Evolutionary conservation across 2,888 invertebrate species (phyloP), one percentile per base, ranked within the genome.

Genomic region (Lasioglossum morio): DNA sequence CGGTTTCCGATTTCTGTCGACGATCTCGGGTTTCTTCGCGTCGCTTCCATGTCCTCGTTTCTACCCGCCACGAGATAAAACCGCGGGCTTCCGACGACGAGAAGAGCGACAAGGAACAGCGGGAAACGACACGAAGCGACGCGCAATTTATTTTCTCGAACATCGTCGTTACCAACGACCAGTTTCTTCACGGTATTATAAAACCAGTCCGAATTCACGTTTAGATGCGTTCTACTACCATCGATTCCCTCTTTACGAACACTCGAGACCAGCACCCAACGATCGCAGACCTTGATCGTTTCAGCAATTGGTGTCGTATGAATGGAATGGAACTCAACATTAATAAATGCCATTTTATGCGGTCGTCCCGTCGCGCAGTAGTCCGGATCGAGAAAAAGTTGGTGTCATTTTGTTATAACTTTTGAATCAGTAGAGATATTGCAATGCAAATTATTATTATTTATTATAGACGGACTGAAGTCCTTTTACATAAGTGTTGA

Each of bases 11-110:
- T 88, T 88, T 88, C 88, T 77, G 81, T 63, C 82, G 81, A 30
- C 60, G 82, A 82, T 87, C 90, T 85, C 90, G 87, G 73, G 82
- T 87, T 90, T 86, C 88, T 85, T 84, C 88, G 76, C 66, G 60
- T 81, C 77, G 80, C 77, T 78, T 81, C 82, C 77, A 72, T 80
- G 84, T 86, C 88, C 88, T 83, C 85, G 87, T 86, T 89, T 88
- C 87, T 88, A 86, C 81, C 19, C 69, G 46, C 19, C 19, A 66
- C 43, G 34, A 75, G 91, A 91, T 82, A 73, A 81, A 82, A 87
- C 84, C 81, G 30, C 79, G 60, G 69, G 30, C 75, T 79, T 73
- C 73, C 73, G 73, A 48, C 48, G 34, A 48, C 73, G 14, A 66
- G 19, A n/a, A n/a, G 19, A 34, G 30, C 46, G 10, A 48, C 46